Conservation (phyloP, 2,888 invertebrate genomes). For the Leptopilina drosophilae region DNA sequence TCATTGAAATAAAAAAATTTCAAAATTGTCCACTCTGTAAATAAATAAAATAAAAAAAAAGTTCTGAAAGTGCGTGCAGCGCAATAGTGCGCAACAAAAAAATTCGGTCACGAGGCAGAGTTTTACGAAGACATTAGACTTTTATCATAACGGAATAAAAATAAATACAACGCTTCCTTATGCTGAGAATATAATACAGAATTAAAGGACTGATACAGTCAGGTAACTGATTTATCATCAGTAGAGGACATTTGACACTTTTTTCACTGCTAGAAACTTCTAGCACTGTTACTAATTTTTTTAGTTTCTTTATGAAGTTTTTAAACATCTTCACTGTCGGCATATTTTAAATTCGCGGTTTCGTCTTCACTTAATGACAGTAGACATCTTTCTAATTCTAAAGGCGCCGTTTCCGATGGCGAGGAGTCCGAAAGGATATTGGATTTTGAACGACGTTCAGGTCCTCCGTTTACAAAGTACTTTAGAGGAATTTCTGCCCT, state of each 20-base stretch:
- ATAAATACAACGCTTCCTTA: slow-evolving; percentile 73
- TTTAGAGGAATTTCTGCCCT: slow-evolving; percentile 68
- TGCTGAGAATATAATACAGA: slow-evolving; percentile 73
- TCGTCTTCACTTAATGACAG: slow-evolving; percentile 60
- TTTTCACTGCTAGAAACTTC: slow-evolving; percentile 25
- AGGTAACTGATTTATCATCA: slow-evolving; percentile 2
- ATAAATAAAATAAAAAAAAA: neutral
- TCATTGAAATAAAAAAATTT: neutral
- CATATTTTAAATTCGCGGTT: slow-evolving; percentile 62
- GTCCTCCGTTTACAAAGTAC: slow-evolving; percentile 72
- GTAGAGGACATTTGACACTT: slow-evolving; percentile 17
- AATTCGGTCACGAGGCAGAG: slow-evolving; percentile 54
- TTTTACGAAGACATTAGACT: slow-evolving; percentile 62
- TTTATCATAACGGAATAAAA: slow-evolving; percentile 69
- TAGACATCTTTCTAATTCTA: slow-evolving; percentile 54
- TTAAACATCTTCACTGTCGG: slow-evolving; percentile 47
- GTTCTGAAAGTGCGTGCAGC: slow-evolving; percentile 41
- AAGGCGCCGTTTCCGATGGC: slow-evolving; percentile 49
- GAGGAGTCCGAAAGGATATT: slow-evolving; percentile 57
- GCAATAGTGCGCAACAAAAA: neutral
- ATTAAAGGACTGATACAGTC: slow-evolving; percentile 30
- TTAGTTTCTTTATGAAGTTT: slow-evolving; percentile 8
- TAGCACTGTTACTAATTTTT: slow-evolving; percentile 43
- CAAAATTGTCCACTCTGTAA: slow-evolving; percentile 34
- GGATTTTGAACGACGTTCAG: slow-evolving; percentile 66